These are phyloP conservation scores for Threskiornis aethiopicus DNA, from an alignment of 2,797 vertebrate genomes.

Conservation along the genomic window DNA sequence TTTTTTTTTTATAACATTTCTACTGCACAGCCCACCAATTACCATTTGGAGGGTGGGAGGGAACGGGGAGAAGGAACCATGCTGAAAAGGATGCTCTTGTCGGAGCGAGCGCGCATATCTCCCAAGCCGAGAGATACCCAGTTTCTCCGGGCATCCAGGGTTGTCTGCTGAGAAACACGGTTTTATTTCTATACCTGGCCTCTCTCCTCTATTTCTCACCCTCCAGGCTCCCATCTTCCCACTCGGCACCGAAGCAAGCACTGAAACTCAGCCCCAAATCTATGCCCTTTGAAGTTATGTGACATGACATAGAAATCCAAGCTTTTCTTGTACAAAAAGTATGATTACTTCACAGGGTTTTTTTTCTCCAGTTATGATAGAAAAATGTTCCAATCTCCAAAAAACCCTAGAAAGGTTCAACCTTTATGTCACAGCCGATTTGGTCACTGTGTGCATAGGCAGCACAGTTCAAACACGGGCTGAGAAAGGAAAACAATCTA, in stretches of 20 bases:
- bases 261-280: constrained; percentile 43
- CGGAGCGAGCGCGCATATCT: fast-evolving
- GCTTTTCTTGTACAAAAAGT: constrained; percentile 55
- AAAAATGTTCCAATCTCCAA: constrained; percentile 51
- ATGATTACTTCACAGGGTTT: constrained; percentile 38
- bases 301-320: constrained; percentile 55
- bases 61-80: not conserved
- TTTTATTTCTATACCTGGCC: constrained; percentile 6
- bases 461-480: constrained; percentile 28
- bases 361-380: constrained; percentile 14
- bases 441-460: constrained; percentile 43
- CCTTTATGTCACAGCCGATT: constrained; percentile 59
- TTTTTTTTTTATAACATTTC: constrained; percentile 19
- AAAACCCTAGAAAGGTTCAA: constrained; percentile 34
- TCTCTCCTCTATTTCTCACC: not conserved
- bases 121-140: not conserved
- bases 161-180: not conserved
- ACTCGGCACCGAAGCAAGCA: not conserved
- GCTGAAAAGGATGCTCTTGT: constrained; percentile 6
- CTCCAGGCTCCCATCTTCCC: not conserved
- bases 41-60: constrained; percentile 26
- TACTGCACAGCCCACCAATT: constrained; percentile 12
- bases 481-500: constrained; percentile 51
- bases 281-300: constrained; percentile 54
- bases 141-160: not conserved